Percentiles rank a stretch among this genome's conserved stretches.
These are phyloP conservation scores for Colletes collaris DNA, from an alignment of 2,888 invertebrate species.

Conservation along the genomic window DNA sequence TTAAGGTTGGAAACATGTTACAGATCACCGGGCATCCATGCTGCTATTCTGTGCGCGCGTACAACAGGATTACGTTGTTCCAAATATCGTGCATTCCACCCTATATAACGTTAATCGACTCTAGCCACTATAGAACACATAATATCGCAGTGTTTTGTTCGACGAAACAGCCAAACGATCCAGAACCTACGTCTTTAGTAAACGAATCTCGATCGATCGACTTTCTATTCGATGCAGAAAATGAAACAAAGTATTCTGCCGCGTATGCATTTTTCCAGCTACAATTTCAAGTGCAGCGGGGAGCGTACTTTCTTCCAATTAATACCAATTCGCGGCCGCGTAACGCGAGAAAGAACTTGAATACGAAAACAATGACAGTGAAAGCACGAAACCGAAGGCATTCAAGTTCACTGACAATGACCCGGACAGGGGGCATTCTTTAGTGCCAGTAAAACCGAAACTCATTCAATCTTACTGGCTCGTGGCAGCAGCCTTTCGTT, in stretches of 20 bases:
- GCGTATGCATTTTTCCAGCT: not conserved
- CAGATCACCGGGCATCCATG: conserved; percentile 45
- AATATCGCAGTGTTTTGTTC: not conserved
- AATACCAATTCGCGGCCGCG: not conserved
- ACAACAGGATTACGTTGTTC: conserved; percentile 7
- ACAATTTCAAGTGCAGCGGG: not conserved
- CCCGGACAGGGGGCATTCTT: not conserved
- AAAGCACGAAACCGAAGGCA: conserved; percentile 7
- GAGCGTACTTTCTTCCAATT: conserved; percentile 18
- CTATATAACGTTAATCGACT: not conserved
- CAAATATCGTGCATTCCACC: conserved; percentile 25
- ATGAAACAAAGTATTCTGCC: not conserved
- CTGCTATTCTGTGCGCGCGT: not conserved
- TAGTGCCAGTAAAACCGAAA: not conserved
- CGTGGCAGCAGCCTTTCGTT: not conserved
- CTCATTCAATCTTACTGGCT: not conserved
- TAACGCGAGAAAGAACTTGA: not conserved
- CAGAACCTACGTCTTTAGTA: not conserved
- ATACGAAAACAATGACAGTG: not conserved
- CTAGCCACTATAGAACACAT: not conserved
- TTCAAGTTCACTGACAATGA: conserved; percentile 9
- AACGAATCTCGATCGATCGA: conserved; percentile 2
- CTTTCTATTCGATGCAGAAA: conserved; percentile 34
- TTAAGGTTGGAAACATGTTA: conserved; percentile 24
- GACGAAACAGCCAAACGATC: not conserved